Base-by-base conservation (phyloP, 2,888 invertebrate genomes). In the Neocrepidodera transversa region DNA sequence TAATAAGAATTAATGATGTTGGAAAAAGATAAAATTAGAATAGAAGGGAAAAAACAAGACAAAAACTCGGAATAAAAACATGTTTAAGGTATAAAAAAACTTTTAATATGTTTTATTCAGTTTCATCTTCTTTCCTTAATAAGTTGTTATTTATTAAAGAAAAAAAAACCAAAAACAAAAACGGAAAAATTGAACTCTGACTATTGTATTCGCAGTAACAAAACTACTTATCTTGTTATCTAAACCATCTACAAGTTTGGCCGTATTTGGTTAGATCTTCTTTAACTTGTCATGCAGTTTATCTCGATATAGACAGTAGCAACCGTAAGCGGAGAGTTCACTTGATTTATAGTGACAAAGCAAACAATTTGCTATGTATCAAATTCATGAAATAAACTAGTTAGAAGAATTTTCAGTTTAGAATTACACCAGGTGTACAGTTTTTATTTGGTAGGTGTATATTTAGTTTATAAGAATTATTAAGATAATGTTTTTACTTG, bases 261-360 rank as follows among this genome's bases (percentile, higher is more conserved):
- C 63, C 54, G 50, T 63, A 60, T 60, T 63, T 63, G 63, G 63
- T 43, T 59, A 52, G 28, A 42, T 49, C 62, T 40, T 54, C 60
- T 63, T 53, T 56, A 28, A 50, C 55, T 40, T 28, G 48, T 52
- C 47, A 26, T 50, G 38, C 51, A 54, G 51, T 53, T 60, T 23
- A 43, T 58, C 57, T 61, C 20, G 30, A 28, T 53, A 42, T 26
- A 42, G 47, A 30, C 60, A 52, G 57, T 32, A 26, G 38, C 35
- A 20, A 8, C 51, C 36, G 51, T 40, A 28, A 47, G 30, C 55
- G 49, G 53, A 49, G 58, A 50, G 38, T 48, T 32, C 54, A 48
- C 58, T 58, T 59, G 61, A 63, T 55, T 60, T 53, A 35, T 43
- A 8, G 23, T 10, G 10, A 23, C 17, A 28, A 53, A 17, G 17